Percentiles rank a stretch among this genome's conserved stretches.
phyloP scores from a whole-genome alignment of 2,113 vertebrate species.

The Callorhinus ursinus region DNA sequence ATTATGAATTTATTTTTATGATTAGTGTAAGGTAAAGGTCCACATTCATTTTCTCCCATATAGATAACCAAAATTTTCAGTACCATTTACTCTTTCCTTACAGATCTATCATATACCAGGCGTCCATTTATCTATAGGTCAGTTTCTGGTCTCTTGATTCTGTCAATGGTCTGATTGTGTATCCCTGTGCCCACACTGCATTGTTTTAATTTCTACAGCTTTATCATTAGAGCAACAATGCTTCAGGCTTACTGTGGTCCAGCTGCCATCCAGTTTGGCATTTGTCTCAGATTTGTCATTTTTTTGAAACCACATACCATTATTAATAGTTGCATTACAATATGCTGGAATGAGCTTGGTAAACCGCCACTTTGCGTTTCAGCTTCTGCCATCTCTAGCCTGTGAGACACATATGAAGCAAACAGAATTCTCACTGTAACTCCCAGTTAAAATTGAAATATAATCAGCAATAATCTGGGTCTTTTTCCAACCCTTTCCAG shows the following conservation, averaged over 20 bases:
- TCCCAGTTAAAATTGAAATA: neutral
- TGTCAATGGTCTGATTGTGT: neutral
- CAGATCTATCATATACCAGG: neutral
- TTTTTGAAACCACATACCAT: neutral
- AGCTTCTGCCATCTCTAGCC: neutral
- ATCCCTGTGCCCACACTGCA: neutral
- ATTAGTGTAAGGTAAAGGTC: neutral
- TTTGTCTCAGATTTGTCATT: neutral
- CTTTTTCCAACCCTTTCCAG: neutral
- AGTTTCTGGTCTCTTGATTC: neutral
- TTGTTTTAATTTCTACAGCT: neutral
- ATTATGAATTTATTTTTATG: conserved; percentile 8
- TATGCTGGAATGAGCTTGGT: neutral
- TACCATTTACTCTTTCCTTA: neutral
- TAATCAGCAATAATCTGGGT: neutral
- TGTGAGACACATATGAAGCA: neutral
- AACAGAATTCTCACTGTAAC: neutral
- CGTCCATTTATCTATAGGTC: neutral
- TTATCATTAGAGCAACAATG: neutral
- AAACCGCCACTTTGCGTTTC: neutral
- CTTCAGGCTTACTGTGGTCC: neutral
- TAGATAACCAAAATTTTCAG: neutral
- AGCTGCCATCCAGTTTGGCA: neutral
- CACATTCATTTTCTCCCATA: neutral
- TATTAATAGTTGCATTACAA: neutral